Evolutionary conservation across 2,888 invertebrate genomes (phyloP), one percentile per base, ranked within the genome.

Genomic region (Meganola albula): DNA sequence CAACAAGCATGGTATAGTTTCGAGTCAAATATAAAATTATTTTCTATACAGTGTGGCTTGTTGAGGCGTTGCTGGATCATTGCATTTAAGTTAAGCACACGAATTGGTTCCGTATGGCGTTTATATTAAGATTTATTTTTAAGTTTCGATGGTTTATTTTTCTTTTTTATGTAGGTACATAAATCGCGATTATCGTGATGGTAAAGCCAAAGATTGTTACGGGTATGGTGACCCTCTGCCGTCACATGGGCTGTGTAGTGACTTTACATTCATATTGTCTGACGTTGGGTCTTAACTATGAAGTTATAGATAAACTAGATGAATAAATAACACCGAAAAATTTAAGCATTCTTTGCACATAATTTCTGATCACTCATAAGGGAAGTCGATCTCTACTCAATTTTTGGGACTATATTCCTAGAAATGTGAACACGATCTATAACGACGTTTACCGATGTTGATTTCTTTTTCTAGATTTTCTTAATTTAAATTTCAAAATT

Each of bases 141-240:
- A 64, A 56, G 57, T 56, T 71, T 58, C 57, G 54, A 51, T 63
- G 50, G 67, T 63, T 61, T 59, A 59, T 50, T 57, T 64, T 61
- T 61, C 51, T 62, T 53, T 61, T 61, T 66, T 65, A 45, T 74
- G 73, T n/a, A n/a, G n/a, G n/a, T 74, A 75, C 59, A 72, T 77
- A 70, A 62, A 74, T 85, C 84, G 84, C 84, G 84, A 85, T 59
- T 78, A 72, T 85, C 85, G 85, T 85, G 85, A 85, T 85, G 85
- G 85, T 85, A 77, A 85, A 85, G 84, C 85, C 85, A 85, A 85
- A 85, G 85, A 85, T 83, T 82, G 73, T 78, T 85, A 85, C 85
- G 85, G 85, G 85, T 85, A 85, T 69, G 85, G 85, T 85, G 85
- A 83, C 85, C 85, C 85, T 83, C 80, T 82, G 84, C 85, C 85